A percentile compares a stretch with the other conserved stretches of the same genome.
These are phyloP conservation scores for Hedya salicella DNA, from an alignment of 2,888 invertebrate species.

Conservation along the genomic window DNA sequence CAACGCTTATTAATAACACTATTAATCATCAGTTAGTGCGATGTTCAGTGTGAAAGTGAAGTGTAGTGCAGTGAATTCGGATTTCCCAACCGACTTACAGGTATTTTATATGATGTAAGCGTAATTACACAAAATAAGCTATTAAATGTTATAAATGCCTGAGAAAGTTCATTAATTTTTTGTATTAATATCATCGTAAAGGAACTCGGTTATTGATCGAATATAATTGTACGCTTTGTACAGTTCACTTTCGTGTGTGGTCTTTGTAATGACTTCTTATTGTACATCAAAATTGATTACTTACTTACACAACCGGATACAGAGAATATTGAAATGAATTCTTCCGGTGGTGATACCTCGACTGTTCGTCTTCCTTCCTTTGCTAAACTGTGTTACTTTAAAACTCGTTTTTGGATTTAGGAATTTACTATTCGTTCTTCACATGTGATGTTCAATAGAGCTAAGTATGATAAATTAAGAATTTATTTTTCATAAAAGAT, in stretches of 20 bases:
- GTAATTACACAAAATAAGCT: slow-evolving; percentile 29
- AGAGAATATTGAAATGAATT: neutral
- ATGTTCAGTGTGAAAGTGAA: slow-evolving; percentile 42
- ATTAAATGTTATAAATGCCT: slow-evolving; percentile 28
- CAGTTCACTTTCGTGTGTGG: slow-evolving; percentile 19
- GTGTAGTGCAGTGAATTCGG: slow-evolving; percentile 43
- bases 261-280: slow-evolving; percentile 16
- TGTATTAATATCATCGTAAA: slow-evolving; percentile 18
- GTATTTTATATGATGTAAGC: slow-evolving; percentile 31
- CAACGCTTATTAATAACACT: slow-evolving; percentile 58
- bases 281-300: slow-evolving; percentile 27
- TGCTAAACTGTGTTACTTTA: neutral
- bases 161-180: slow-evolving; percentile 39
- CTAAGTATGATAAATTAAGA: neutral
- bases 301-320: slow-evolving; percentile 2
- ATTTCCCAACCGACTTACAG: slow-evolving; percentile 29
- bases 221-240: slow-evolving; percentile 17
- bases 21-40: slow-evolving; percentile 53
- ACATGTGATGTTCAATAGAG: neutral
- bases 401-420: neutral
- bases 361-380: neutral
- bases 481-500: neutral
- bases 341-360: neutral
- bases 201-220: slow-evolving; percentile 30
- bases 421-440: neutral